Evolutionary conservation across 2,113 vertebrate genomes (phyloP).

Genomic region (Tachuris rubrigastra): DNA sequence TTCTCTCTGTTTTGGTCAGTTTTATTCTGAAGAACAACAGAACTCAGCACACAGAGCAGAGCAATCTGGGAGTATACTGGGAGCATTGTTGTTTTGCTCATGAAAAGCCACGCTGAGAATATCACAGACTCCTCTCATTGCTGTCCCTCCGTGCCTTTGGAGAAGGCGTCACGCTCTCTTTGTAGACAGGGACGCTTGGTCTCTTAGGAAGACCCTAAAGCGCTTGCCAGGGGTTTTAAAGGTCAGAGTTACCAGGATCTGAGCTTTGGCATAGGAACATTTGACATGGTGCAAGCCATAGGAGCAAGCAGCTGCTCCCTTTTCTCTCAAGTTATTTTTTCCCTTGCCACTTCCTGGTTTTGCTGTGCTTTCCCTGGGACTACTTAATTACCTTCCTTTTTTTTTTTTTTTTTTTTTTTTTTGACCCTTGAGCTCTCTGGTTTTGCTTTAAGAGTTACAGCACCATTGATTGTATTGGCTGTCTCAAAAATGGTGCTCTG

Average conservation of each 20-base stretch:
- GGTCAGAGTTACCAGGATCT: not conserved
- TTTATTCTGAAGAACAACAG: not conserved
- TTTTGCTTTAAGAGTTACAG: conserved; percentile 45
- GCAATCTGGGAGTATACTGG: not conserved
- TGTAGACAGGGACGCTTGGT: not conserved
- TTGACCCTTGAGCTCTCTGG: not conserved
- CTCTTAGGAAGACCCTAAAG: not conserved
- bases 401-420: not conserved
- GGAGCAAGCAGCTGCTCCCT: not conserved
- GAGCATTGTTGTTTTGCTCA: not conserved
- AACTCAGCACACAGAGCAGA: not conserved
- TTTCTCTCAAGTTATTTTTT: not conserved
- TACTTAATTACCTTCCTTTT: not conserved
- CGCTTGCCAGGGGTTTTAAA: not conserved
- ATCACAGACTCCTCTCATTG: not conserved
- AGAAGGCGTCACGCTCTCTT: not conserved
- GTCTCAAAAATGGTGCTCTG: conserved; percentile 11
- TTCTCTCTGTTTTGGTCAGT: conserved; percentile 1
- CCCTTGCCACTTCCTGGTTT: not conserved
- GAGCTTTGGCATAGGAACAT: not conserved
- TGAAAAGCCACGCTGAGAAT: not conserved
- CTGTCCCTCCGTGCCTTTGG: not conserved
- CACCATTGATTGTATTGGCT: conserved; percentile 48
- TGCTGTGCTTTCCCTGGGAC: not conserved
- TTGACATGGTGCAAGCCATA: not conserved